phyloP scores from a whole-genome alignment of 2,113 vertebrate genomes.

The Gymnocephalus cernua region DNA sequence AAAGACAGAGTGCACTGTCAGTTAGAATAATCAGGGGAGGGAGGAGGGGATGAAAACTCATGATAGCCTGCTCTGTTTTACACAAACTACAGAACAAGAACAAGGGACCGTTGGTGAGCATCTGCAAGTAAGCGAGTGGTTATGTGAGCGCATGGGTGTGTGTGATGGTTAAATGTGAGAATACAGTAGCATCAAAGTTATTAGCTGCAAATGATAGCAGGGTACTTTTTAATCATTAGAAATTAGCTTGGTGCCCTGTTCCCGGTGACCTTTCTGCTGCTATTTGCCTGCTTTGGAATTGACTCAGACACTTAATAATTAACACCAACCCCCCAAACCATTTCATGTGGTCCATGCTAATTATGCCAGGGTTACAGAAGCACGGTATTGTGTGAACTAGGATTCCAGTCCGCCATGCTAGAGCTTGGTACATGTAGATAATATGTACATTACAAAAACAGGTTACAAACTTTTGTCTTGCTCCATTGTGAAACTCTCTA shows the following conservation, averaged over 20 bases:
- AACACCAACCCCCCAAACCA: slow-evolving; percentile 48
- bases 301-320: slow-evolving; percentile 63
- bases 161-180: slow-evolving; percentile 10
- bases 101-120: slow-evolving; percentile 11
- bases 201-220: slow-evolving; percentile 15
- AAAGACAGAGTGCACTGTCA: slow-evolving; percentile 74
- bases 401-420: not conserved
- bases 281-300: slow-evolving; percentile 36
- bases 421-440: not conserved
- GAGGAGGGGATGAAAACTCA: slow-evolving; percentile 51
- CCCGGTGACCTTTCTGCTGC: slow-evolving; percentile 42
- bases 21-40: slow-evolving; percentile 53
- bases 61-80: slow-evolving; percentile 50
- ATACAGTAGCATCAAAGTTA: slow-evolving; percentile 31
- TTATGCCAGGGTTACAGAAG: slow-evolving; percentile 18
- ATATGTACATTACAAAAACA: not conserved
- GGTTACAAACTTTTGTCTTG: not conserved
- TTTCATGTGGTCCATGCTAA: slow-evolving; percentile 44
- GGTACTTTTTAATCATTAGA: slow-evolving; percentile 23
- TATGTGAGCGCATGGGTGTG: slow-evolving; percentile 18
- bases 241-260: not conserved
- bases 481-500: not conserved
- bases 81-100: slow-evolving; percentile 20
- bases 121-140: not conserved
- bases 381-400: slow-evolving; percentile 5